Base-by-base conservation (phyloP, 2,113 vertebrate species). In the Ceyx melanurus region DNA sequence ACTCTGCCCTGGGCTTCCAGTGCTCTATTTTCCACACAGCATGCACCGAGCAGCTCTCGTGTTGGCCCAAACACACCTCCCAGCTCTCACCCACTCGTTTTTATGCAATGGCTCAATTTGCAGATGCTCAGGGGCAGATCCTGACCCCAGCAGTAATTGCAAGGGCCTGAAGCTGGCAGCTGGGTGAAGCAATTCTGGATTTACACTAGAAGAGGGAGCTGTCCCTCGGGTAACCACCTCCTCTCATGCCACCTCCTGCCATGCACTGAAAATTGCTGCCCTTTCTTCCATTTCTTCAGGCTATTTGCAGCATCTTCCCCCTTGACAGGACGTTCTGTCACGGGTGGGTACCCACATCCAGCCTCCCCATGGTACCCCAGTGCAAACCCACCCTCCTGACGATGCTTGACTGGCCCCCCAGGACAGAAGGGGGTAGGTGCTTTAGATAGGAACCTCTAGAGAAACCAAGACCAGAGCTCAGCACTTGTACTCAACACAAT, bases 81-180 rank as follows among this genome's bases (percentile, higher is more conserved):
- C 78, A 76, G 75, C 10, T 6, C 58, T 95, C 74, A 75, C 37
- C 62, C 54, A 48, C 66, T 79, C 9, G 0, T 28, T 86, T 91
- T 42, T 80, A 56, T 77, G 82, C 78, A n/a, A 72, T 13, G 21
- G 53, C 66, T 68, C 17, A 11, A 66, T 73, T 35, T 79, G 51
- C 33, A 79, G 68, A 45, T 22, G 71, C 81, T 79, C 6, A 3
- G 70, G 80, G 81, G 67, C 54, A 85, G 62, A 77, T 73, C 68
- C 78, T 88, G 91, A 74, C 90, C 90, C 82, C 60, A 79, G 46
- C 46, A 20, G 22, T 58, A 45, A 75, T 37, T 74, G 33, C 31
- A 61, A 73, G 82, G 40, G 60, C 79, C 75, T n/a, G 31, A 72
- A 76, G 74, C 33, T 2, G 3, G 21, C 5, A 57, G 9, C 4